phyloP scores from a whole-genome alignment of 2,113 vertebrate genomes.

The Cinclus cinclus region DNA sequence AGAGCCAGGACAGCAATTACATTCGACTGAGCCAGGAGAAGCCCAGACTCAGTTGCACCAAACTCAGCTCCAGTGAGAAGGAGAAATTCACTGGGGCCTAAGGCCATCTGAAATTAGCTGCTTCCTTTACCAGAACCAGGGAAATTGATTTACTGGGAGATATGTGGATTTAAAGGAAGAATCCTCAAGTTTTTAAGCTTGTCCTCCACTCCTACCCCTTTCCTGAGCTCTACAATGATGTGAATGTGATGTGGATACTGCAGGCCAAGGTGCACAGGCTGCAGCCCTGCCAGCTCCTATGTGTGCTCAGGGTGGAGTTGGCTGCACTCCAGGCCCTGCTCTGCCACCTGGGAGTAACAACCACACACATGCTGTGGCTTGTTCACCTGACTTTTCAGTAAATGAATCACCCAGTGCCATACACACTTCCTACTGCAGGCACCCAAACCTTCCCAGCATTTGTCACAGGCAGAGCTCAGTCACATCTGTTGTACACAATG shows the following conservation, averaged over 20 bases:
- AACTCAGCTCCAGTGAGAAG: background rate
- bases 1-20: background rate
- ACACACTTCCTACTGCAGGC: background rate
- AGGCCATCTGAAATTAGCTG: background rate
- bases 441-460: background rate
- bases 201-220: background rate
- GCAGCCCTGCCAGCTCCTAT: background rate
- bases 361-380: background rate
- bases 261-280: background rate
- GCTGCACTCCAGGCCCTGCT: fast-evolving
- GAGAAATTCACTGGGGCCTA: background rate
- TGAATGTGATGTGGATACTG: fast-evolving
- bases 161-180: background rate
- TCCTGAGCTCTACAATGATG: fast-evolving
- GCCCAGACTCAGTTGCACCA: background rate
- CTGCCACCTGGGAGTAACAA: background rate
- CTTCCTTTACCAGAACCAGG: background rate
- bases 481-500: background rate
- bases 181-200: background rate
- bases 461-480: background rate
- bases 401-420: background rate
- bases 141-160: background rate
- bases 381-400: background rate
- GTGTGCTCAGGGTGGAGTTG: background rate
- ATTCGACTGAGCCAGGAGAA: background rate